Evolutionary conservation across 1,140 invertebrate genomes (phyloP).

Genomic region (Anadara kagoshimensis): DNA sequence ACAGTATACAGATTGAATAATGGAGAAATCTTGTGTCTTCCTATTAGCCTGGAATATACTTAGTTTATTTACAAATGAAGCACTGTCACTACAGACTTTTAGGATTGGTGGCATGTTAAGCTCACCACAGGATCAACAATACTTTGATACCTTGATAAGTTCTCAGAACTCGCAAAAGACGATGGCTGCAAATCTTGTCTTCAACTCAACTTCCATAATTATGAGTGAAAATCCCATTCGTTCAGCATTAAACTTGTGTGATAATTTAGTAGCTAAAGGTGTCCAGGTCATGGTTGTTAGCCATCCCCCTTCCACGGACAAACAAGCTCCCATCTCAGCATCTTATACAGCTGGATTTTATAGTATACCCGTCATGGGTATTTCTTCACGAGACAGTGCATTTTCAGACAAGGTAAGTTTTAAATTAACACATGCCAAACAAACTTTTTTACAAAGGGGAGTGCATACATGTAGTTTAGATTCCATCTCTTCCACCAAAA

Average conservation of each 20-base stretch:
- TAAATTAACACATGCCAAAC: too few relatives aligned
- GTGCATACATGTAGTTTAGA: too few relatives aligned
- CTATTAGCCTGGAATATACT: too few relatives aligned
- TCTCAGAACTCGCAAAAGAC: not conserved
- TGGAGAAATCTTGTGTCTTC: too few relatives aligned
- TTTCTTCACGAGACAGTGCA: conserved; percentile 96
- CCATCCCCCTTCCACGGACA: conserved; percentile 58
- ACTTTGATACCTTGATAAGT: conserved; percentile 2
- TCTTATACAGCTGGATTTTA: conserved; percentile 99
- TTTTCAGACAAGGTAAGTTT: conserved; percentile 93
- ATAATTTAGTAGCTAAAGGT: conserved; percentile 82
- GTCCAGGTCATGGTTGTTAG: conserved; percentile 73
- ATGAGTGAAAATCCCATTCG: conserved; percentile 97
- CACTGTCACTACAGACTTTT: not conserved
- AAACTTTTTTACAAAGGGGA: too few relatives aligned
- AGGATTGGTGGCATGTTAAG: conserved; percentile 9
- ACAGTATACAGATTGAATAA: too few relatives aligned
- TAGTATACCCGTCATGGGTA: conserved; percentile 98
- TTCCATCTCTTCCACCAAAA: too few relatives aligned
- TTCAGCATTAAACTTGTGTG: conserved; percentile 94
- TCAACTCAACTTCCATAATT: conserved; percentile 79
- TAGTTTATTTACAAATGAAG: too few relatives aligned
- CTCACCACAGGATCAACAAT: not conserved
- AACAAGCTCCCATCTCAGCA: conserved; percentile 77
- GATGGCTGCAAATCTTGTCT: conserved; percentile 26